Evolutionary conservation across 2,888 invertebrate genomes (phyloP).

Genomic region (Charanyca ferruginea): DNA sequence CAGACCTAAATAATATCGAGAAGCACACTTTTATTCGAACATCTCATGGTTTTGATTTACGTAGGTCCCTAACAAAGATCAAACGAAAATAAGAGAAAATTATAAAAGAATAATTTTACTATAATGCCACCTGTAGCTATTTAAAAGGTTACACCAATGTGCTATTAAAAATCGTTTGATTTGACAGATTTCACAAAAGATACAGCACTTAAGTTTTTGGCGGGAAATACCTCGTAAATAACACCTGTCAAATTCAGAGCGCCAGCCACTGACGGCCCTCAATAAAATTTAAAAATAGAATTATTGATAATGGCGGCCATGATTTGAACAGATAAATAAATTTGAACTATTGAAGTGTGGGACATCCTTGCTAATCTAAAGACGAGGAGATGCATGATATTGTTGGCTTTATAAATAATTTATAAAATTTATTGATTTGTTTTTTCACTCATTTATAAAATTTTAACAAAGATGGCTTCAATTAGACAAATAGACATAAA

Average conservation of each 20-base stretch:
- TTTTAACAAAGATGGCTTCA: slow-evolving; percentile 31
- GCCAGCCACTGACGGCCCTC: slow-evolving; percentile 39
- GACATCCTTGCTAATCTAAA: slow-evolving; percentile 15
- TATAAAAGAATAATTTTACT: neutral
- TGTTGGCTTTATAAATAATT: slow-evolving; percentile 13
- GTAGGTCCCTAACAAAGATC: slow-evolving; percentile 7
- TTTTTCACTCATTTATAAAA: slow-evolving; percentile 33
- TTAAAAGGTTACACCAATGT: slow-evolving; percentile 17
- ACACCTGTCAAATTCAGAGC: slow-evolving; percentile 49
- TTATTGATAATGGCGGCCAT: slow-evolving; percentile 45
- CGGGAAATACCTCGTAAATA: slow-evolving; percentile 46
- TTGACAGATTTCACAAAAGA: slow-evolving; percentile 38
- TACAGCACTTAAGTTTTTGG: slow-evolving; percentile 41
- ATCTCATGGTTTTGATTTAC: neutral
- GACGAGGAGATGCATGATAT: slow-evolving; percentile 28
- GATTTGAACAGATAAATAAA: slow-evolving; percentile 58
- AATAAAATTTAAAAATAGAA: slow-evolving; percentile 56
- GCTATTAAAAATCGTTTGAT: slow-evolving; percentile 40
- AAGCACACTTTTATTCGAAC: neutral
- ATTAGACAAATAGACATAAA: slow-evolving; percentile 28
- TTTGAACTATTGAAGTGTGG: slow-evolving; percentile 48
- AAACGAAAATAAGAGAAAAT: slow-evolving; percentile 14
- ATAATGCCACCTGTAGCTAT: slow-evolving; percentile 16
- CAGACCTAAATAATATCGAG: slow-evolving; percentile 15
- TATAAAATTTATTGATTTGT: slow-evolving; percentile 36